Conservation (phyloP, 2,888 invertebrate species). For the Lasioglossum oenotherae region DNA sequence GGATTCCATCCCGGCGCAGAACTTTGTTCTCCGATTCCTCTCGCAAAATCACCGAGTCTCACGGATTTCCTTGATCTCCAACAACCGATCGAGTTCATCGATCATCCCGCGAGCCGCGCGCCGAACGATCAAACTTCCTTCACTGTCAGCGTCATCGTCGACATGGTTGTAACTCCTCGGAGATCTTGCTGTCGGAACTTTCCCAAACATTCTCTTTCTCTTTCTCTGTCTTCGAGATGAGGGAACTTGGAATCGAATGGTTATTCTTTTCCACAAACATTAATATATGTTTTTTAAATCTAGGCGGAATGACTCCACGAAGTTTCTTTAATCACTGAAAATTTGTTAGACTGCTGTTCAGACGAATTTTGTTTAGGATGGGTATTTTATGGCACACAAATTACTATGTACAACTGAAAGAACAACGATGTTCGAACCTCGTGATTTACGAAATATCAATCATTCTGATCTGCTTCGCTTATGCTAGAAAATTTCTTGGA, state of each 20-base stretch:
- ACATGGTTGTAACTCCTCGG: background rate
- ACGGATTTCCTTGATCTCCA: conserved; percentile 38
- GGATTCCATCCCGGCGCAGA: conserved; percentile 60
- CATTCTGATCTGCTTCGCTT: background rate
- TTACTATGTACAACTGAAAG: background rate
- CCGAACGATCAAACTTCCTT: conserved; percentile 7
- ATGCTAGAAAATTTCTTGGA: background rate
- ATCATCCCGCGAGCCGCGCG: conserved; percentile 31
- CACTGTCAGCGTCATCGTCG: background rate
- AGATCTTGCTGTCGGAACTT: background rate
- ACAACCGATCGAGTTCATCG: conserved; percentile 36
- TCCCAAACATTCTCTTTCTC: background rate
- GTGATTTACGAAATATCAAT: background rate
- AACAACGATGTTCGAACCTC: background rate
- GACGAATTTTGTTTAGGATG: background rate
- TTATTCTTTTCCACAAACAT: background rate
- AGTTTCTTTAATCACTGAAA: background rate
- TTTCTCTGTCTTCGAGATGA: background rate
- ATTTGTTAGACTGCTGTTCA: background rate
- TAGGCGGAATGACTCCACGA: background rate
- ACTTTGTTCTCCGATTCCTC: conserved; percentile 33
- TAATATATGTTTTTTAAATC: background rate
- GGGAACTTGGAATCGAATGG: background rate
- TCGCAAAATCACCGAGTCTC: conserved; percentile 43
- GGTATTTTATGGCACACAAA: background rate